Percentiles rank a stretch among this genome's conserved stretches.
These are phyloP conservation scores for Spialia ferax DNA, from an alignment of 2,888 invertebrate species.

Conservation along the genomic window DNA sequence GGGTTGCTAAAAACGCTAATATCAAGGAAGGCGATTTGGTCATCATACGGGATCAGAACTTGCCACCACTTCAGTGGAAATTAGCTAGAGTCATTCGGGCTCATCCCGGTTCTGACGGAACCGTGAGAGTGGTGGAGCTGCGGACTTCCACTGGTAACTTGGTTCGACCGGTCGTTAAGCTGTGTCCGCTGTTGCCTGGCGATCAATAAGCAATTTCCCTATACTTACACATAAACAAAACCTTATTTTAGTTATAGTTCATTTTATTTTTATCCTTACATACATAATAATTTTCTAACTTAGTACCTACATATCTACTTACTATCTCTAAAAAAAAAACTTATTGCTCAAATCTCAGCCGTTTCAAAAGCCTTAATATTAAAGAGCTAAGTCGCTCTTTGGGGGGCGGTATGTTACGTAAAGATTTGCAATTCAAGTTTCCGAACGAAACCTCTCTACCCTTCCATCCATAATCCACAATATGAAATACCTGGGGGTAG, in stretches of 20 bases:
- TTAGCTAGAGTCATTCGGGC: constrained; percentile 26
- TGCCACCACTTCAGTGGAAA: constrained; percentile 33
- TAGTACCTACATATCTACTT: no score
- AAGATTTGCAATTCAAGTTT: neutral
- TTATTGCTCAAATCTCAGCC: neutral
- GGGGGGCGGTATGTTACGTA: constrained; percentile 14
- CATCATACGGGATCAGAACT: constrained; percentile 27
- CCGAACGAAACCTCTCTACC: neutral
- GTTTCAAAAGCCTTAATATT: neutral
- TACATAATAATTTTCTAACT: no score
- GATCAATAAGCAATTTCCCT: neutral
- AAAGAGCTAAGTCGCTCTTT: constrained; percentile 24
- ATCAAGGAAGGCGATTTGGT: constrained; percentile 23
- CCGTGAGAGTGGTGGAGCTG: constrained; percentile 31
- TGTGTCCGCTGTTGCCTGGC: constrained; percentile 9
- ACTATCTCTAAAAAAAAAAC: no score
- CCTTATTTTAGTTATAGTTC: no score
- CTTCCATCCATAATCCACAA: neutral
- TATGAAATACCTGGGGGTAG: no score
- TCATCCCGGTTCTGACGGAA: constrained; percentile 34
- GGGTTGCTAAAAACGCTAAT: constrained; percentile 4
- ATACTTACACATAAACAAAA: no score
- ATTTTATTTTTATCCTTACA: no score
- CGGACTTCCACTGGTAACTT: constrained; percentile 19
- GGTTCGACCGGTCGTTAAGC: constrained; percentile 13